phyloP scores from a whole-genome alignment of 2,888 invertebrate species.

The Eupeodes latifasciatus region DNA sequence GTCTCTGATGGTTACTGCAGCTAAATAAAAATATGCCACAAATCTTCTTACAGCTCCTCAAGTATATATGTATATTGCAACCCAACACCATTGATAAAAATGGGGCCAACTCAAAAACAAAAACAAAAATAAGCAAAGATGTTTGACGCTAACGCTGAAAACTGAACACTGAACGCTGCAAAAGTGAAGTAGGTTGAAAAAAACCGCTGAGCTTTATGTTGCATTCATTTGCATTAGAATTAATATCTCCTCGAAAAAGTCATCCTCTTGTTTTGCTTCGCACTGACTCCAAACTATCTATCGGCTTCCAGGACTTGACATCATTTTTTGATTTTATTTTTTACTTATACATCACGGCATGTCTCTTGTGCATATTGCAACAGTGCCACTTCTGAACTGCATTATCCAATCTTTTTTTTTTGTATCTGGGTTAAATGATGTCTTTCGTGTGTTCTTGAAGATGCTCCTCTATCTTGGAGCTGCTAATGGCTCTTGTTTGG shows the following conservation, averaged over 20 bases:
- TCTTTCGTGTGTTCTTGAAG: slow-evolving; percentile 53
- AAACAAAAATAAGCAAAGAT: neutral
- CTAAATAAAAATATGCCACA: neutral
- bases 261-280: slow-evolving; percentile 30
- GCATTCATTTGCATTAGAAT: slow-evolving; percentile 69
- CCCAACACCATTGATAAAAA: slow-evolving; percentile 41
- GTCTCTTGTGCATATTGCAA: slow-evolving; percentile 51
- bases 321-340: slow-evolving; percentile 29
- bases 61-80: slow-evolving; percentile 45
- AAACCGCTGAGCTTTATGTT: slow-evolving; percentile 49
- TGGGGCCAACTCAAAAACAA: slow-evolving; percentile 47
- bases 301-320: slow-evolving; percentile 69
- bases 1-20: neutral
- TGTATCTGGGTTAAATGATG: slow-evolving; percentile 64
- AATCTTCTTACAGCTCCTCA: slow-evolving; percentile 40
- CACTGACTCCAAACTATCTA: slow-evolving; percentile 53
- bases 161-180: slow-evolving; percentile 12
- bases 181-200: slow-evolving; percentile 40
- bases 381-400: slow-evolving; percentile 59
- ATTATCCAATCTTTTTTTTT: slow-evolving; percentile 58
- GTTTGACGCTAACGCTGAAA: slow-evolving; percentile 20
- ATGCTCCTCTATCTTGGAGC: slow-evolving; percentile 37
- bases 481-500: slow-evolving; percentile 68
- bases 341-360: neutral
- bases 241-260: slow-evolving; percentile 44